Evolutionary conservation across 2,888 invertebrate species (phyloP), one percentile per base, ranked within the genome.

Genomic region (Ornithoptera alexandrae): DNA sequence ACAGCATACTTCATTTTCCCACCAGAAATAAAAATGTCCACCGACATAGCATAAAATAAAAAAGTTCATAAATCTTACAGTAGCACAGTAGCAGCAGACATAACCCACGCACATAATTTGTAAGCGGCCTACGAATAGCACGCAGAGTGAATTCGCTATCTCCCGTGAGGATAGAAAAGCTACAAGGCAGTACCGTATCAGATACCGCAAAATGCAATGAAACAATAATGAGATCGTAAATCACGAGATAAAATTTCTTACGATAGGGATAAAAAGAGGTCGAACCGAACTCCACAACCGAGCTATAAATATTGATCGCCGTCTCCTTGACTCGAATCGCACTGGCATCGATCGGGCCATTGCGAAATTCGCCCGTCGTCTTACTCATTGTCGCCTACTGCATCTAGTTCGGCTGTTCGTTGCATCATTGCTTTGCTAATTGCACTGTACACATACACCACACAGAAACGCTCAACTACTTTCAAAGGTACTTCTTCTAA

Each of bases 301-400:
- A 81, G 81, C 80, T 77, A 79, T 81, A 80, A 83, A 86, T 86
- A 86, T 85, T 83, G 81, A 85, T 86, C 80, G 78, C 76, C 78
- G 75, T 86, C 86, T 86, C 88, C 89, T 89, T 87, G 89, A 87
- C 88, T 89, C 85, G 79, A 80, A 82, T 85, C 80, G 67, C 60
- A 70, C 70, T 70, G 87, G 89, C 89, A 86, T 84, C 83, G 85
- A 76, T 78, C 80, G 82, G 78, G 77, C 78, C 77, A 78, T 90
- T 90, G 84, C 84, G 85, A 88, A 89, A 91, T 81, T 81, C 81
- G 85, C 82, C 85, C 81, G 83, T 81, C 76, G 81, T 79, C 83
- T 88, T 87, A 88, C 83, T 88, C 87, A 89, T 87, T 89, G 90
- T 90, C 86, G 84, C 82, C 81, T 84, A 84, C 85, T 86, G 87